phyloP scores from a whole-genome alignment of 2,888 invertebrate species.

The Corythucha ciliata region DNA sequence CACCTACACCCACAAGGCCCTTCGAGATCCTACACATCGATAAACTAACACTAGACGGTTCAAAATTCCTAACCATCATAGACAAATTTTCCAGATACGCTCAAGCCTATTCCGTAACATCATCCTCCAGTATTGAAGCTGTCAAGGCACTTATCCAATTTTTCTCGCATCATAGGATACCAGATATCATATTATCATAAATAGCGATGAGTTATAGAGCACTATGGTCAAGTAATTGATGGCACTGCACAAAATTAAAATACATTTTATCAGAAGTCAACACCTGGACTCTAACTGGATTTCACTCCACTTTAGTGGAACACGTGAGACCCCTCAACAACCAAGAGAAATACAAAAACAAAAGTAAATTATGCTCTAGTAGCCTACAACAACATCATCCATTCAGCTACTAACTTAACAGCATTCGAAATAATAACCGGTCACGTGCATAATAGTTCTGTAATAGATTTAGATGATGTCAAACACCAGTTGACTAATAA shows the following conservation, averaged over 20 bases:
- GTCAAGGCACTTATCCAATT: conserved; percentile 5
- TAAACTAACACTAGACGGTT: conserved; percentile 15
- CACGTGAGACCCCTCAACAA: conserved; percentile 14
- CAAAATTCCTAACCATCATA: conserved; percentile 26
- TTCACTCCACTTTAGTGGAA: conserved; percentile 18
- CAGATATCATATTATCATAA: conserved; percentile 16
- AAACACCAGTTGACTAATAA: not conserved
- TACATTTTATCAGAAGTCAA: conserved; percentile 17
- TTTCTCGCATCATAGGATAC: conserved; percentile 19
- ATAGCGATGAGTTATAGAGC: conserved; percentile 20
- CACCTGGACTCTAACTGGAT: conserved; percentile 18
- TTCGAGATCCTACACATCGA: conserved; percentile 32
- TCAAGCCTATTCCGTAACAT: conserved; percentile 18
- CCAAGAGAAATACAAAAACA: conserved; percentile 1
- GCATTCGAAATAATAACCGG: conserved; percentile 11
- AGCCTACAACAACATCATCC: conserved; percentile 15
- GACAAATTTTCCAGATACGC: conserved; percentile 30
- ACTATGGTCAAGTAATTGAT: conserved; percentile 14
- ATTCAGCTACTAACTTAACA: conserved; percentile 14
- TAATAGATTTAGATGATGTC: no score
- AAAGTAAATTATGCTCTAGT: conserved; percentile 10
- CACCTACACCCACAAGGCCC: conserved; percentile 29
- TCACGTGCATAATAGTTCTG: no score
- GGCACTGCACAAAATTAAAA: conserved; percentile 8
- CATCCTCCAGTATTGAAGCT: conserved; percentile 8